Conservation (phyloP, 2,113 vertebrate genomes). For the Xyliphius kryptos region DNA sequence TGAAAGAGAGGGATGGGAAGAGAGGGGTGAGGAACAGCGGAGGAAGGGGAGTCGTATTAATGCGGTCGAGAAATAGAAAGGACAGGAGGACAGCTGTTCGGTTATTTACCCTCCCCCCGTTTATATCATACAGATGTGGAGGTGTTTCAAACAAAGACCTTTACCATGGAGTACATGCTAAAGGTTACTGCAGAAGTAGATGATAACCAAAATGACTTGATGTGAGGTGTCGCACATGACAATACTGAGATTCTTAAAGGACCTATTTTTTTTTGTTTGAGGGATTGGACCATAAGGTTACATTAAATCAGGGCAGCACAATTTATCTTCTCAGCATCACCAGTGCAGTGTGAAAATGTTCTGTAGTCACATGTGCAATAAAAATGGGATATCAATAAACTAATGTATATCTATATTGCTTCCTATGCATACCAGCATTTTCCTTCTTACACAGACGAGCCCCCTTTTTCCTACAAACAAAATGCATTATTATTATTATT, state of each 20-base stretch:
- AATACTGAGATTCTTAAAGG: not conserved
- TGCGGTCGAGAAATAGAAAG: constrained; percentile 12
- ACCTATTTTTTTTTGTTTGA: too few species aligned
- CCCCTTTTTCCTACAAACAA: too few species aligned
- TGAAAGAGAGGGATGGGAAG: not conserved
- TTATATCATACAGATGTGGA: not conserved
- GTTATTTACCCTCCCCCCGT: not conserved
- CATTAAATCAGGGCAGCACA: too few species aligned
- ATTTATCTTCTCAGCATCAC: too few species aligned
- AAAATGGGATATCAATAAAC: too few species aligned
- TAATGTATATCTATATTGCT: too few species aligned
- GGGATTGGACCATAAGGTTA: too few species aligned
- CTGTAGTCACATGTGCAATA: too few species aligned
- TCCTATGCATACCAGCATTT: too few species aligned
- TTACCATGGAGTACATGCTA: not conserved
- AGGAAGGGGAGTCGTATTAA: constrained; percentile 16
- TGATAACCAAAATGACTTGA: not conserved
- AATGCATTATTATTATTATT: too few species aligned
- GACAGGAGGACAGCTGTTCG: constrained; percentile 10
- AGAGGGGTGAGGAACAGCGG: not conserved
- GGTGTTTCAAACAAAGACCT: not conserved
- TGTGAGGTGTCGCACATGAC: not conserved
- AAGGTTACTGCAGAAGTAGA: not conserved
- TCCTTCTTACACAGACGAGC: too few species aligned
- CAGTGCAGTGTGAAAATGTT: too few species aligned